Base-by-base conservation (phyloP, 1,140 invertebrate species). In the Drosophila ironensis region DNA sequence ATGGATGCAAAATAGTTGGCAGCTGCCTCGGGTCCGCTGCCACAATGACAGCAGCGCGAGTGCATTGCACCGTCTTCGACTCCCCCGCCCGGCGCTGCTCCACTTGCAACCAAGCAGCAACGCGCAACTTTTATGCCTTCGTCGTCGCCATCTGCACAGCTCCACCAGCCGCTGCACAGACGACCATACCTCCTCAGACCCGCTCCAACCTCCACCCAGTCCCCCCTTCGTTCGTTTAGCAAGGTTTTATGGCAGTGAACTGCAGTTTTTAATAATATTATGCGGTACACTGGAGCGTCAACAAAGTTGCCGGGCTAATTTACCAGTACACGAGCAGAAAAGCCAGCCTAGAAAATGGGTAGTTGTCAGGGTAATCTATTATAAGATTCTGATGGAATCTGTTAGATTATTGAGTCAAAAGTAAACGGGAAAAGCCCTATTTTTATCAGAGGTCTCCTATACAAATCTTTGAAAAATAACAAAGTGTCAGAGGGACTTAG, bases 1-100 rank as follows among this genome's bases (percentile, higher is more conserved):
- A 61, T 59, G 56, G 56, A 84, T 81, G 77, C 77, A 81, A 81
- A 81, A 78, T 84, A 82, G 77, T 77, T 82, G 78, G 78, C 77
- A 73, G 77, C 73, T 82, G 78, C 47, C 38, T 56, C 56, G 61
- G 53, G 56, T 57, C 67, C n/a, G n/a, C n/a, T 76, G 73, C 72
- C 52, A 57, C 69, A 77, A 66, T 64, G 61, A 71, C 71, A 69
- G 57, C 25, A 5, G 25, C 6, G 30, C 57, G 70, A 54, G 59
- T 71, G 53, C 53, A 63, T 48, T 59, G 40, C 53, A 57, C 51
- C 48, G 40, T 20, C 22, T 17, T 51, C 22, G 28, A 9, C 16
- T 8, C 20, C 22, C 24, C 20, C 64, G 11, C 14, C 8, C 54
- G 40, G 37, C 54, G 59, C 52, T 78, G 72, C 72, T 84, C 73